Evolutionary conservation across 2,888 invertebrate genomes (phyloP), one percentile per base, ranked within the genome.

Genomic region (Ornithoptera priamus): DNA sequence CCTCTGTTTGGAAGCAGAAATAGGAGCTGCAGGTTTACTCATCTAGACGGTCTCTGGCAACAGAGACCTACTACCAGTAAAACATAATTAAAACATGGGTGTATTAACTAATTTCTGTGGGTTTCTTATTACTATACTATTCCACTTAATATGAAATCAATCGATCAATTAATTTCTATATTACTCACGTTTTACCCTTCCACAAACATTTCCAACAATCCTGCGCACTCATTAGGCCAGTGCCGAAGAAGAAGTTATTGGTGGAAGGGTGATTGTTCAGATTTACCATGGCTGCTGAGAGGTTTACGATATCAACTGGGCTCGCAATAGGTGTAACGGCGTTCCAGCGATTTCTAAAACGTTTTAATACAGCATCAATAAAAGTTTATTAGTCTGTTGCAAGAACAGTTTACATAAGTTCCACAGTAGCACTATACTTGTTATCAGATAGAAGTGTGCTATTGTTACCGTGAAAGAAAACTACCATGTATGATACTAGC

Each of bases 141-240:
- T 18, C 10, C 2, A 12, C 10, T 57, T 22, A 57, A 22, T 10
- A 22, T 22, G 12, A 65, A 39, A 12, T 6, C 30, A 39, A 39
- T 39, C 1, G 1, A 39, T 39, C 10, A 39, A 1, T 39, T 39
- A 10, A 7, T 5, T 17, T 56, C 15, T 61, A 62, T 15, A 30
- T n/a, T 53, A 83, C 89, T 84, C 70, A 93, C 93, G 85, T 85
- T 80, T 93, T 93, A 17, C 82, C 80, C 72, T 84, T 90, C 93
- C 93, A 93, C 46, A 88, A 78, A 8, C 81, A 75, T 71, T 87
- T 90, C 92, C 92, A 93, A 68, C 87, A 86, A 59, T 84, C 82
- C 62, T 86, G 82, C 2, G 78, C 74, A 22, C 81, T 78, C 56
- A 79, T 69, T 2, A 76, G 71, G 0, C 78, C 79, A 15, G 83